Evolutionary conservation across 2,888 invertebrate species (phyloP).

Genomic region (Cosmia pyralina): DNA sequence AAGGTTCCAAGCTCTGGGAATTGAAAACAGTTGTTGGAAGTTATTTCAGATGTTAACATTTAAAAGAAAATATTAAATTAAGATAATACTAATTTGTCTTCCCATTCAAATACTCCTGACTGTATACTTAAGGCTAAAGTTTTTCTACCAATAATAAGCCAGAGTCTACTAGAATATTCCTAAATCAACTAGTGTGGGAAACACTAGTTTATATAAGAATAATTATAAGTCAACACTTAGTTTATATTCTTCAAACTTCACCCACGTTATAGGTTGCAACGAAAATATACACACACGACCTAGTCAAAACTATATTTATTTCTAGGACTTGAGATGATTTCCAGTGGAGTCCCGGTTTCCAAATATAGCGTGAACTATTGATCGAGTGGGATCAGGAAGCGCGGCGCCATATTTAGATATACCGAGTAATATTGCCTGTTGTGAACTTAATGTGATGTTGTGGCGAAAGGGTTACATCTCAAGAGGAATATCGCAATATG

Average conservation of each 20-base stretch:
- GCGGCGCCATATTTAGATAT: slow-evolving; percentile 30
- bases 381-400: slow-evolving; percentile 42
- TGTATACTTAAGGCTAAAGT: not conserved
- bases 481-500: slow-evolving; percentile 31
- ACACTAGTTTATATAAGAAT: not conserved
- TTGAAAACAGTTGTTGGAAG: slow-evolving; percentile 1
- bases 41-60: slow-evolving; percentile 1
- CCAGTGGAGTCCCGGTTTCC: slow-evolving; percentile 30
- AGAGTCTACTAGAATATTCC: too few relatives aligned
- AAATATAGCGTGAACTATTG: slow-evolving; percentile 59
- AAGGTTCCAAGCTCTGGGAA: slow-evolving; percentile 2
- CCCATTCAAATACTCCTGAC: not conserved
- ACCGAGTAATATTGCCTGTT: slow-evolving; percentile 27
- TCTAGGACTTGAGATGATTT: slow-evolving; percentile 29
- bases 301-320: slow-evolving; percentile 16
- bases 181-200: too few relatives aligned
- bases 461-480: slow-evolving; percentile 26
- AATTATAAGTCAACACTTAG: not conserved
- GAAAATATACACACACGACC: slow-evolving; percentile 10
- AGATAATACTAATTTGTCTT: not conserved
- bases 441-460: slow-evolving; percentile 33
- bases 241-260: not conserved
- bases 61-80: slow-evolving; percentile 8
- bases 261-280: not conserved
- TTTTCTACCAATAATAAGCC: not conserved